These are phyloP conservation scores for Apodemia hepburni DNA, from an alignment of 2,888 invertebrate species.

Conservation along the genomic window DNA sequence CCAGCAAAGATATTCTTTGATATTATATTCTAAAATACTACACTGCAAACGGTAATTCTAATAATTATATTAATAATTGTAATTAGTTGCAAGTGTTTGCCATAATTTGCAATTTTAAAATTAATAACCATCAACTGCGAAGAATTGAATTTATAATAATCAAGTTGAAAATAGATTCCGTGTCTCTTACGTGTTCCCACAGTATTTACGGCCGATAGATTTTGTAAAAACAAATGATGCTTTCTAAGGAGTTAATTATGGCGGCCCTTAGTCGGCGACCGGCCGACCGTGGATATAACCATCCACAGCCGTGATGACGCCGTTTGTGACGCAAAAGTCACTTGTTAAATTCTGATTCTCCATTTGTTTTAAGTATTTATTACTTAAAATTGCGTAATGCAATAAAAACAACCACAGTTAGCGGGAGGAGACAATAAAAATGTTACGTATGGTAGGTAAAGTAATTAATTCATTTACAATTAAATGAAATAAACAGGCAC, in stretches of 20 bases:
- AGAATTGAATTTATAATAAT: conserved; percentile 1
- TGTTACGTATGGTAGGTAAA: too few relatives aligned
- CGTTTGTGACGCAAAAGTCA: not conserved
- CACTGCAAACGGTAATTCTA: too few relatives aligned
- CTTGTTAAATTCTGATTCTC: not conserved
- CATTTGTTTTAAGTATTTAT: not conserved
- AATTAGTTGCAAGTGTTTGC: too few relatives aligned
- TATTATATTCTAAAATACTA: too few relatives aligned
- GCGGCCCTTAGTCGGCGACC: conserved; percentile 49
- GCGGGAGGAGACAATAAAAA: too few relatives aligned
- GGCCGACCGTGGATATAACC: conserved; percentile 38
- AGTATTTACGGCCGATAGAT: conserved; percentile 47
- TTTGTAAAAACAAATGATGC: conserved; percentile 38
- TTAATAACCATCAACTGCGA: not conserved
- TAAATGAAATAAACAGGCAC: too few relatives aligned
- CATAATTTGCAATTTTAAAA: not conserved
- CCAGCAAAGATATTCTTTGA: too few relatives aligned
- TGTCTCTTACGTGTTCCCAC: conserved; percentile 34
- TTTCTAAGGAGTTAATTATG: conserved; percentile 59
- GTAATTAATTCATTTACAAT: too few relatives aligned
- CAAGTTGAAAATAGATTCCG: conserved; percentile 12
- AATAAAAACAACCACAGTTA: not conserved
- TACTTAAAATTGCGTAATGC: not conserved
- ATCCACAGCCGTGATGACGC: not conserved
- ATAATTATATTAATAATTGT: too few relatives aligned